Conservation (phyloP, 1,140 invertebrate genomes). For the Zophobas atratus region DNA sequence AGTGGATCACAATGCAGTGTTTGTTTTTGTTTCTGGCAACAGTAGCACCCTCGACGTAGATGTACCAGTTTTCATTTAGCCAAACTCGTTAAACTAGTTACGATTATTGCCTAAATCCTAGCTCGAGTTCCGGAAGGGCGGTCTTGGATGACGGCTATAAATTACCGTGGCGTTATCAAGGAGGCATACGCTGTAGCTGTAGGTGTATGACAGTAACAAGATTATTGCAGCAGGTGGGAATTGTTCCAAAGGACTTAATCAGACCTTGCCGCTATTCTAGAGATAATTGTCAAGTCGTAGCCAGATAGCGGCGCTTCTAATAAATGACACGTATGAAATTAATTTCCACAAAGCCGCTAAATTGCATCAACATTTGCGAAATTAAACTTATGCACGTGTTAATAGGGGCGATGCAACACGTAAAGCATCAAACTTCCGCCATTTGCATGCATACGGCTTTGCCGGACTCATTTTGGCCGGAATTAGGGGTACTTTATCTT, state of each 20-base stretch:
- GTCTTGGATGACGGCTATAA: constrained; percentile 21
- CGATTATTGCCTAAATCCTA: constrained; percentile 34
- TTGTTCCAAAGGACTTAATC: constrained; percentile 50
- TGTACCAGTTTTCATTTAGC: constrained; percentile 25
- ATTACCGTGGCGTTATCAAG: constrained; percentile 31
- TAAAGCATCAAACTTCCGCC: not conserved
- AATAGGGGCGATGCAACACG: constrained; percentile 13
- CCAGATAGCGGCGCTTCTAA: constrained; percentile 33
- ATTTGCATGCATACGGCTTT: constrained; percentile 2
- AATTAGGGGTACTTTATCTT: constrained; percentile 16
- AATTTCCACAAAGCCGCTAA: constrained; percentile 27
- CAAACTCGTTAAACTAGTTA: constrained; percentile 28
- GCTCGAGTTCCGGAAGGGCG: constrained; percentile 16
- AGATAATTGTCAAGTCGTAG: constrained; percentile 47
- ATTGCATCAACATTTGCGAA: constrained; percentile 13
- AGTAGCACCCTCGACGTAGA: too few species aligned
- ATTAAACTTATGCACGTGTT: constrained; percentile 16
- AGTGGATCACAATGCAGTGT: too few species aligned
- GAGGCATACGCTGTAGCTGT: constrained; percentile 35
- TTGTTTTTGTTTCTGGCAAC: too few species aligned
- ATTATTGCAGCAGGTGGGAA: constrained; percentile 49
- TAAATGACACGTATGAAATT: constrained; percentile 38
- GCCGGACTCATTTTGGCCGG: not conserved
- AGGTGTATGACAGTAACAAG: constrained; percentile 43
- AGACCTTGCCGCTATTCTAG: constrained; percentile 33